A percentile compares a stretch with the other conserved stretches of the same genome.
These are phyloP conservation scores for Bradypodion ventrale DNA, from an alignment of 2,797 vertebrate species.

Conservation along the genomic window DNA sequence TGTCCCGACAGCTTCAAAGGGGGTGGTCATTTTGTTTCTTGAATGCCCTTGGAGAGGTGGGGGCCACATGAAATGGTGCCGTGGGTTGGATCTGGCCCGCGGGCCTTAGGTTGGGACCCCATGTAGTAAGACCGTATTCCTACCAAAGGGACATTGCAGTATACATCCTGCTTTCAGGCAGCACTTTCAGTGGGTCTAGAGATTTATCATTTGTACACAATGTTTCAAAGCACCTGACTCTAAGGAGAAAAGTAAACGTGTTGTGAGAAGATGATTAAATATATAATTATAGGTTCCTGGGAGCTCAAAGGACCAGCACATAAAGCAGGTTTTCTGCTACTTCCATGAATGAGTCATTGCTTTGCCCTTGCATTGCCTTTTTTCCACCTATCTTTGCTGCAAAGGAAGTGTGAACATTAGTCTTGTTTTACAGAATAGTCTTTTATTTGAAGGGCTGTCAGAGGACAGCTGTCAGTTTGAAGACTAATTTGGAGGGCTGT, in stretches of 20 bases:
- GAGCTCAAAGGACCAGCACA: neutral
- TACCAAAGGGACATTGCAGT: neutral
- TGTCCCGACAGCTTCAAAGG: no score
- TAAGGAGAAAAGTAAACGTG: neutral
- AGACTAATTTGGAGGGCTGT: neutral
- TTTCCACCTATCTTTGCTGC: neutral
- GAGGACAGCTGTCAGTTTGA: neutral
- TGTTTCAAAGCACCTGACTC: neutral
- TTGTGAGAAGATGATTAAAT: neutral
- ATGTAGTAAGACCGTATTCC: neutral
- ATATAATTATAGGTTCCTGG: neutral
- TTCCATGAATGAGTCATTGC: neutral
- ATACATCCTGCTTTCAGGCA: neutral
- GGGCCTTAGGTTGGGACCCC: no score
- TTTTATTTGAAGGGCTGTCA: neutral
- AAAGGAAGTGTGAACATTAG: neutral
- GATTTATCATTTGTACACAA: neutral
- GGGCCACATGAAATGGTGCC: no score
- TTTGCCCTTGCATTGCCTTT: neutral
- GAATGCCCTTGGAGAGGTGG: no score
- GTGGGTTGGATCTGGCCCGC: no score
- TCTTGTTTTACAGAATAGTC: neutral
- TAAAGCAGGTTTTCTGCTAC: neutral
- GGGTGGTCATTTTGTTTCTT: no score
- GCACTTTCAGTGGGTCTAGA: neutral